Evolutionary conservation across 2,797 vertebrate genomes (phyloP), one percentile per base, ranked within the genome.

Genomic region (Poeciliopsis paucimaculata): DNA sequence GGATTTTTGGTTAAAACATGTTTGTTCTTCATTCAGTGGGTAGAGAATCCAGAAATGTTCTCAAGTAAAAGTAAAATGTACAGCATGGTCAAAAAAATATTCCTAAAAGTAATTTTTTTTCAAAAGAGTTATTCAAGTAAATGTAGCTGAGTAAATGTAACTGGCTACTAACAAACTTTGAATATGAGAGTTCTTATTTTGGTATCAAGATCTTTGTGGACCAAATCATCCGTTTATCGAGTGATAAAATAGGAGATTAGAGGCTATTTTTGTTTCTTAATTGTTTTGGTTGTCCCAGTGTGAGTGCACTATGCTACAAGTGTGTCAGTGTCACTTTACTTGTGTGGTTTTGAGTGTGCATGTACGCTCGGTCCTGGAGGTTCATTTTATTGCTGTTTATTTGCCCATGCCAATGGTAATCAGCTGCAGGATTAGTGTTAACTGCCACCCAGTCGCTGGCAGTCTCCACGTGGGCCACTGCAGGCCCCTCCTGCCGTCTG

Each of bases 351-450:
- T 79, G 47, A 76, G 82, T 43, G 79, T 85, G 80, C 78, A 85
- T 89, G 86, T 88, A 87, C 62, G 84, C 82, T 90, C 81, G 79
- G 82, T 78, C 73, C 77, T 86, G 86, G 79, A 82, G 84, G 71
- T 88, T 94, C 82, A 93, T 94, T 93, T 71, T 94, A 91, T 94
- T 89, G 88, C 90, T 93, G 94, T 96, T 94, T 95, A 95, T 95
- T 92, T 95, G 89, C 85, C 90, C 88, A 90, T 94, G 94, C 94
- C 94, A 93, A 89, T 85, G 85, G 88, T 93, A 93, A 93, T 95
- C 93, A 94, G 91, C 81, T 86, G 90, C 88, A 87, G 93, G 93
- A 95, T 94, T 94, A 94, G 92, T 92, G 91, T 90, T 91, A 89
- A 92, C 92, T 93, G 93, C 94, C 94, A 95, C 95, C 94, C 94